phyloP scores from a whole-genome alignment of 2,113 vertebrate genomes.

The Cebidichthys violaceus region DNA sequence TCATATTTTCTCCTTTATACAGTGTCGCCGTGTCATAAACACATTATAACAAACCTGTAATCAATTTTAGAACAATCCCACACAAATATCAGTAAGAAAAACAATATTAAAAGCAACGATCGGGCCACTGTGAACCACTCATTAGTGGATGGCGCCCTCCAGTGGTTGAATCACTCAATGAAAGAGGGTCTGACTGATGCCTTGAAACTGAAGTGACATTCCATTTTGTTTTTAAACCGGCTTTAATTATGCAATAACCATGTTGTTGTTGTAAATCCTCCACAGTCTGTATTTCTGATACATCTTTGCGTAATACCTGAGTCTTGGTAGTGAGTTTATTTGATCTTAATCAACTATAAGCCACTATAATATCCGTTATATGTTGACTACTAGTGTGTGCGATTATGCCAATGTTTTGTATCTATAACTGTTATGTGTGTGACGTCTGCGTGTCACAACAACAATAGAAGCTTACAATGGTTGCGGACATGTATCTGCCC shows the following conservation, averaged over 20 bases:
- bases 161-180: slow-evolving; percentile 24
- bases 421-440: neutral
- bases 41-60: neutral
- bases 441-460: neutral
- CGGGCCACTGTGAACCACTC: neutral
- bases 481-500: neutral
- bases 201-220: neutral
- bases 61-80: neutral
- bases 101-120: neutral
- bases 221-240: neutral
- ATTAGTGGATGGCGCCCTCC: slow-evolving; percentile 36
- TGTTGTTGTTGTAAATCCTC: neutral
- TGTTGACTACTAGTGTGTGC: neutral
- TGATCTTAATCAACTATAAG: neutral
- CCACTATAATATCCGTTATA: neutral
- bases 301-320: no score
- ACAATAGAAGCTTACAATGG: neutral
- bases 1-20: neutral
- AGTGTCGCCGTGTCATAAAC: neutral
- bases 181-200: neutral
- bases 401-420: neutral
- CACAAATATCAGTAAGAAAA: neutral
- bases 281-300: neutral
- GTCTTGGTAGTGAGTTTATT: neutral
- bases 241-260: neutral